Evolutionary conservation across 2,888 invertebrate genomes (phyloP), one percentile per base, ranked within the genome.

Genomic region (Heteromyza rotundicornis): DNA sequence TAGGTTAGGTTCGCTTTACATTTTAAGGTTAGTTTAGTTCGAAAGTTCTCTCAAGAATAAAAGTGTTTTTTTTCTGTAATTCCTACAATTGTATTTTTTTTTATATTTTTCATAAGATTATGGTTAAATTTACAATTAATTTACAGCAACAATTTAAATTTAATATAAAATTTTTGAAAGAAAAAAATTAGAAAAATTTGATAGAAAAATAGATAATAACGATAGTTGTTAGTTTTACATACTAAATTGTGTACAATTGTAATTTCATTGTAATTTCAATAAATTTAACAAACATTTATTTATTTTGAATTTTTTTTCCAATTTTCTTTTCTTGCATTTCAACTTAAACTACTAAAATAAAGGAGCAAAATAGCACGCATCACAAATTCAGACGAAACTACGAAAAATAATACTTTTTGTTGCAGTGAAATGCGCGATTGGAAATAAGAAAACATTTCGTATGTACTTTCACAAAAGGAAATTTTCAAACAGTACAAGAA

Each of bases 141-240:
- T 51, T 51, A 51, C 51, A 51, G 23, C 12, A 23, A 51, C 5
- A 51, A 51, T 3, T 51, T 19, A 12, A 23, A 10, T 23, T 23
- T 51, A 19, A 32, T 12, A 8, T 32, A 8, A 8, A 32, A 32
- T 32, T 32, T 32, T 12, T 32, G 12, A 8, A 8, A 8, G 32
- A 32, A 32, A 8, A 8, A 32, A 8, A 8, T 32, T 32, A 5
- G 32, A 5, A 12, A 14, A 51, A 23, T 51, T 23, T 40, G 53
- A 50, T 54, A 59, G 47, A 59, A 59, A 54, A 52, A 12, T 54
- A 44, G 44, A 32, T 47, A 53, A 59, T 59, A n/a, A 59, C 52
- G 47, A 59, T 52, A 27, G 23, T 49, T 57, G 17, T 8, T 32
- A 5, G 32, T 32, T 8, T 12, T 32, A 32, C 32, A 32, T 8